Evolutionary conservation across 2,888 invertebrate species (phyloP).

Genomic region (Orthosia cruda): DNA sequence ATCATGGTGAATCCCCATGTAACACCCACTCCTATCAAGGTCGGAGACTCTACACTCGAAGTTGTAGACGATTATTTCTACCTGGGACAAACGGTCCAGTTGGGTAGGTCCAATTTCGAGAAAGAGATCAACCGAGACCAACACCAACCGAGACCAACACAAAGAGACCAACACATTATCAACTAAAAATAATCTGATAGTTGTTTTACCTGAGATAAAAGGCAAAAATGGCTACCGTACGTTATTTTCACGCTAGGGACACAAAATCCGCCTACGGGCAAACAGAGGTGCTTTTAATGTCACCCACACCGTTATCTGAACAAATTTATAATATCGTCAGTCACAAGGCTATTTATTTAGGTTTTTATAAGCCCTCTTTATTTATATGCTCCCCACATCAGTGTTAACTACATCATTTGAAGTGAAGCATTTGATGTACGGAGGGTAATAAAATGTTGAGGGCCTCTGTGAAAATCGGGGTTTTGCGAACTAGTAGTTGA

Average conservation of each 20-base stretch:
- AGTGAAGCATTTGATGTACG: constrained; percentile 53
- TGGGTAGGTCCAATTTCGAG: too few species aligned
- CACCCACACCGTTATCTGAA: constrained; percentile 67
- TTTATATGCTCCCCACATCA: constrained; percentile 43
- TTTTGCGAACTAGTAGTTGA: constrained; percentile 18
- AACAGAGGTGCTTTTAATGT: constrained; percentile 66
- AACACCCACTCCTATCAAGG: too few species aligned
- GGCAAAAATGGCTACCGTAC: constrained; percentile 37
- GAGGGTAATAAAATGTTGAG: constrained; percentile 55
- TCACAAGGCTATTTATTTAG: constrained; percentile 63
- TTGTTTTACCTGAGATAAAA: constrained; percentile 56
- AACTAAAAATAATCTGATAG: constrained; percentile 49
- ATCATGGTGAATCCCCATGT: too few species aligned
- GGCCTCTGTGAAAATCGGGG: constrained; percentile 34
- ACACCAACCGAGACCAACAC: too few species aligned
- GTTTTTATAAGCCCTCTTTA: constrained; percentile 63
- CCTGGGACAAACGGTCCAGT: too few species aligned
- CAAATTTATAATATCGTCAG: constrained; percentile 68
- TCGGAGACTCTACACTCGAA: too few species aligned
- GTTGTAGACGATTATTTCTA: too few species aligned
- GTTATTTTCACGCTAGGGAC: constrained; percentile 54
- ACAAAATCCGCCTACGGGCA: constrained; percentile 56
- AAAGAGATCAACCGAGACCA: too few species aligned
- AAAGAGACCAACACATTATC: too few species aligned
- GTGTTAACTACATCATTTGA: constrained; percentile 62